phyloP scores from a whole-genome alignment of 2,888 invertebrate species.

The Geotrupes spiniger region DNA sequence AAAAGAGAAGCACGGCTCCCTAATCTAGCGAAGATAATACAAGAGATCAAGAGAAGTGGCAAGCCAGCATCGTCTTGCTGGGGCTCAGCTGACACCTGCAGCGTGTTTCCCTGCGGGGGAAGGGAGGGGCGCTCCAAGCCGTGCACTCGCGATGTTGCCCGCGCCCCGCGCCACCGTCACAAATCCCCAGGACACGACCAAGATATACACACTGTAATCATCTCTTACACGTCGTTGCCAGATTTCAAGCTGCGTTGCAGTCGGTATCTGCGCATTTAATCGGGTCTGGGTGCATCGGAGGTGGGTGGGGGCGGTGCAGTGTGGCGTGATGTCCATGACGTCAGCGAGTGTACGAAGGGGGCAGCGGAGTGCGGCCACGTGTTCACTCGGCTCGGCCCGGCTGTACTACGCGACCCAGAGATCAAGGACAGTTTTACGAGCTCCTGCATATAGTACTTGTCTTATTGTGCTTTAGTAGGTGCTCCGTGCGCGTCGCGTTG shows the following conservation, averaged over 20 bases:
- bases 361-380: constrained; percentile 42
- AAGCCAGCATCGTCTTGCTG: constrained; percentile 38
- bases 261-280: constrained; percentile 48
- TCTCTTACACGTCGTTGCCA: constrained; percentile 46
- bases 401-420: constrained; percentile 52
- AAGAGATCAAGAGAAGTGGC: constrained; percentile 34
- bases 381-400: constrained; percentile 41
- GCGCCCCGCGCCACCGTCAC: constrained; percentile 39
- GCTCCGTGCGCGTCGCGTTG: constrained; percentile 42
- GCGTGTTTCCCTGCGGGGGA: constrained; percentile 40
- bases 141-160: constrained; percentile 42
- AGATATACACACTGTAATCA: constrained; percentile 50
- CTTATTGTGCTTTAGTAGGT: constrained; percentile 42
- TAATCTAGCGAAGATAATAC: constrained; percentile 20
- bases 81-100: constrained; percentile 50
- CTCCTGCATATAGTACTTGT: constrained; percentile 49
- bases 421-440: constrained; percentile 54
- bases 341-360: constrained; percentile 33
- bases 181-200: constrained; percentile 47
- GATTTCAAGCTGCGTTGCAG: constrained; percentile 45
- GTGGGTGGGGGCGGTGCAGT: constrained; percentile 41
- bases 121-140: constrained; percentile 36
- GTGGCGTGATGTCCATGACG: constrained; percentile 50
- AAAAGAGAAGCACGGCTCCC: constrained; percentile 11
- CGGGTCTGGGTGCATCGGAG: constrained; percentile 41